phyloP scores from a whole-genome alignment of 2,113 vertebrate genomes.

The Callopanchax toddi region DNA sequence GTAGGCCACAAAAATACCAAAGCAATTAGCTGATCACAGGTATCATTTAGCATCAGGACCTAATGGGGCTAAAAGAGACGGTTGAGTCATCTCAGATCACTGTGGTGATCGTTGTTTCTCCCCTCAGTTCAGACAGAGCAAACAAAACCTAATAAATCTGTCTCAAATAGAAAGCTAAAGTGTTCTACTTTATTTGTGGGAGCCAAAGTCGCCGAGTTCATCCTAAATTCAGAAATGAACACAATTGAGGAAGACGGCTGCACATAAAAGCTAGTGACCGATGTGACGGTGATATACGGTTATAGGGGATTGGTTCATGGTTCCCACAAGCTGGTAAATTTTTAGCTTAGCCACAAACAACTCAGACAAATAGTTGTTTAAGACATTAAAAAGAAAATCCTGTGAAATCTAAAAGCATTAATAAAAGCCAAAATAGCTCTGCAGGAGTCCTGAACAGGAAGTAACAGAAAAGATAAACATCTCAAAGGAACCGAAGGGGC shows the following conservation, averaged over 20 bases:
- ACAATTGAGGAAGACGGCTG: neutral
- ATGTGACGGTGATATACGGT: neutral
- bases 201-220: constrained; percentile 28
- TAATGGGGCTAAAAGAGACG: neutral
- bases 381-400: neutral
- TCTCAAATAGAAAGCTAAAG: neutral
- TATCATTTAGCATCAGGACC: neutral
- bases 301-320: neutral
- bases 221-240: constrained; percentile 15
- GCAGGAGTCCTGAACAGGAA: neutral
- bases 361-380: neutral
- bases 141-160: constrained; percentile 22
- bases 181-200: constrained; percentile 40
- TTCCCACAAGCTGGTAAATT: neutral
- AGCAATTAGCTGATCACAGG: neutral
- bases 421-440: neutral
- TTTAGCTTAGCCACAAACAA: neutral
- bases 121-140: constrained; percentile 16
- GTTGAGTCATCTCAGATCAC: neutral
- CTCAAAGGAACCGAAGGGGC: constrained; percentile 23
- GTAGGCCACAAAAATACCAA: neutral
- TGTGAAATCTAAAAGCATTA: neutral
- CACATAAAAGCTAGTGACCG: neutral
- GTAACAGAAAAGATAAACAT: constrained; percentile 2
- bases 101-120: neutral